A percentile compares a stretch with the other conserved stretches of the same genome.
Conservation (phyloP, 2,797 vertebrate species). For the Moxostoma hubbsi region DNA sequence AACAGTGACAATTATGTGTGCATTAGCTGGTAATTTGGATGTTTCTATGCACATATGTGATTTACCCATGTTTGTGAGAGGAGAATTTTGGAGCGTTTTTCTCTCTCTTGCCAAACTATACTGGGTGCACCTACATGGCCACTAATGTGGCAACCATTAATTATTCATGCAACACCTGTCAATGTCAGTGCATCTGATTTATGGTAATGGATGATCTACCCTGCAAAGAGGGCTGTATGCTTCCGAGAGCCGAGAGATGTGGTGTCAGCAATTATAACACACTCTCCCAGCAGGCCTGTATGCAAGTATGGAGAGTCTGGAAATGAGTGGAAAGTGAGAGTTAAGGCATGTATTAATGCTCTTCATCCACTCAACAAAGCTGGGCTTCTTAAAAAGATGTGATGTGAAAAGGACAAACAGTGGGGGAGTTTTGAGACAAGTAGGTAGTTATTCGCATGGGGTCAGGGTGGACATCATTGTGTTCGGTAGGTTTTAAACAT, state of each 20-base stretch:
- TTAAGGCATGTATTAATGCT: constrained; percentile 39
- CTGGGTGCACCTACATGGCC: constrained; percentile 67
- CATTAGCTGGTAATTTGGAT: constrained; percentile 37
- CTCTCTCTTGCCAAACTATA: constrained; percentile 62
- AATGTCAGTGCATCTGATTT: constrained; percentile 77
- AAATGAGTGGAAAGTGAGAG: constrained; percentile 48
- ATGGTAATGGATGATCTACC: constrained; percentile 82
- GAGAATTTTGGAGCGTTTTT: constrained; percentile 57
- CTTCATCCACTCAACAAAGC: constrained; percentile 47
- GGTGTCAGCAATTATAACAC: constrained; percentile 80
- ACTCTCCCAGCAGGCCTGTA: constrained; percentile 68
- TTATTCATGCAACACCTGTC: constrained; percentile 84
- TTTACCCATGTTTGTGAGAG: constrained; percentile 16
- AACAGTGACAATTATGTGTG: constrained; percentile 31
- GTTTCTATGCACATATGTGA: constrained; percentile 35
- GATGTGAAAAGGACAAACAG: constrained; percentile 49
- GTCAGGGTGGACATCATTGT: not conserved
- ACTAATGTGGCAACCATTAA: constrained; percentile 80
- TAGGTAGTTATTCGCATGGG: not conserved
- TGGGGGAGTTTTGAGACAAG: constrained; percentile 7
- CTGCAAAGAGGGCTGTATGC: constrained; percentile 72
- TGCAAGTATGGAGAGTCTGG: constrained; percentile 42
- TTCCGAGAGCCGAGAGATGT: constrained; percentile 73
- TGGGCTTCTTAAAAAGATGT: constrained; percentile 51
- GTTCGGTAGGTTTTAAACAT: not conserved